A percentile compares a stretch with the other conserved stretches of the same genome.
These are phyloP conservation scores for Perodicticus potto DNA, from an alignment of 2,797 vertebrate genomes.

Conservation along the genomic window DNA sequence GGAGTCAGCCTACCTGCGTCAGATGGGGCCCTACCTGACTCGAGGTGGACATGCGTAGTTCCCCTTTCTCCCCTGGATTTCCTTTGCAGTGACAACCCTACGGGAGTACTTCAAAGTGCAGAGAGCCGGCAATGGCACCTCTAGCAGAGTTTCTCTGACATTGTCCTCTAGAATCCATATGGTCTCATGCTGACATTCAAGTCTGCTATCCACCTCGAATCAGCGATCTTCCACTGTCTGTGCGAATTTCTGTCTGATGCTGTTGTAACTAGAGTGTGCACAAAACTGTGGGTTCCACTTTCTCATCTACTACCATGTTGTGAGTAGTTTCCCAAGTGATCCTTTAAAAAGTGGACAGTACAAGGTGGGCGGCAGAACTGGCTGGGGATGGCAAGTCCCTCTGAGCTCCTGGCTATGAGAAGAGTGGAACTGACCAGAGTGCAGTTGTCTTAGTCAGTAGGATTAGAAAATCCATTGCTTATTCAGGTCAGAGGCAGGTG, in stretches of 20 bases:
- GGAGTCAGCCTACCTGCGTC: too few species aligned
- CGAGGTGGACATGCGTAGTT: accelerated
- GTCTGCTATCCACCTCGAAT: too few species aligned
- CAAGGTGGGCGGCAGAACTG: not conserved
- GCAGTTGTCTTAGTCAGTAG: not conserved
- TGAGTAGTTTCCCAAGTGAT: not conserved
- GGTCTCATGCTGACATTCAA: too few species aligned
- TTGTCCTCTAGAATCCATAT: too few species aligned
- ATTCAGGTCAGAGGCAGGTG: not conserved
- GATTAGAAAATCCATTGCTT: not conserved
- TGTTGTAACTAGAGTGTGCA: accelerated
- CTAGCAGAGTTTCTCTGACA: too few species aligned
- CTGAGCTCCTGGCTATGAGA: not conserved
- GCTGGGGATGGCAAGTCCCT: accelerated
- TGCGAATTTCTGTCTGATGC: not conserved
- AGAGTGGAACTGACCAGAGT: not conserved
- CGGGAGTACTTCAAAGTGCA: not conserved
- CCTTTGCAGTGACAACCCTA: too few species aligned
- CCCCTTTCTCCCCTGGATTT: not conserved
- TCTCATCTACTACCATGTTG: not conserved
- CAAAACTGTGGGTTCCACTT: too few species aligned
- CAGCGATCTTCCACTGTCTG: not conserved
- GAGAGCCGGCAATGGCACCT: too few species aligned
- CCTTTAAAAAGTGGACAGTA: not conserved
- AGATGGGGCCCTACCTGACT: too few species aligned